Evolutionary conservation across 2,888 invertebrate species (phyloP).

Genomic region (Tethea ocularis): DNA sequence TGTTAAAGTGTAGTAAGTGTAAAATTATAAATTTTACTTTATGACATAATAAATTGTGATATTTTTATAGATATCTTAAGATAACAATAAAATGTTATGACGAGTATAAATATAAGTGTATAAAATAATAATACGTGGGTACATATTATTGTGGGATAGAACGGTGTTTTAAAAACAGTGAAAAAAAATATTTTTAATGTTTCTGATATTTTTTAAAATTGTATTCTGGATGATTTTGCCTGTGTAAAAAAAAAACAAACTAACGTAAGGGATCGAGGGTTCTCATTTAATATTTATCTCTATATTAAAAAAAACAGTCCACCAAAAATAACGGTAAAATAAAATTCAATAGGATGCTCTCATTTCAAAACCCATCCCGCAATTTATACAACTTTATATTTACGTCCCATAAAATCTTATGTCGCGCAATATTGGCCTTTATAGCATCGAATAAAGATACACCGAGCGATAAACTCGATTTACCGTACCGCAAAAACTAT

Average conservation of each 20-base stretch:
- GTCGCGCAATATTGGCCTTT: slow-evolving; percentile 25
- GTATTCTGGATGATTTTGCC: no score
- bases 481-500: slow-evolving; percentile 48
- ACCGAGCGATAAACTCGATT: slow-evolving; percentile 48
- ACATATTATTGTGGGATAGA: neutral
- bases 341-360: slow-evolving; percentile 4
- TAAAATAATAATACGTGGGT: neutral
- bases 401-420: slow-evolving; percentile 20
- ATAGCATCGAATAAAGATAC: slow-evolving; percentile 39
- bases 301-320: neutral
- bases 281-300: no score
- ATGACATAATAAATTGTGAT: neutral
- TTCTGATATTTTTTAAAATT: no score
- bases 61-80: neutral
- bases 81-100: neutral
- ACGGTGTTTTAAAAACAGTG: no score
- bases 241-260: no score
- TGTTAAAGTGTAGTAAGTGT: neutral
- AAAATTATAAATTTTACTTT: slow-evolving; percentile 1
- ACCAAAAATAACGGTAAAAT: neutral
- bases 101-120: neutral
- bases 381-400: slow-evolving; percentile 18
- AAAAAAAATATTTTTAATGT: no score
- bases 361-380: slow-evolving; percentile 1
- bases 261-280: no score